Evolutionary conservation across 1,140 invertebrate genomes (phyloP).

Genomic region (Nymphalis io): DNA sequence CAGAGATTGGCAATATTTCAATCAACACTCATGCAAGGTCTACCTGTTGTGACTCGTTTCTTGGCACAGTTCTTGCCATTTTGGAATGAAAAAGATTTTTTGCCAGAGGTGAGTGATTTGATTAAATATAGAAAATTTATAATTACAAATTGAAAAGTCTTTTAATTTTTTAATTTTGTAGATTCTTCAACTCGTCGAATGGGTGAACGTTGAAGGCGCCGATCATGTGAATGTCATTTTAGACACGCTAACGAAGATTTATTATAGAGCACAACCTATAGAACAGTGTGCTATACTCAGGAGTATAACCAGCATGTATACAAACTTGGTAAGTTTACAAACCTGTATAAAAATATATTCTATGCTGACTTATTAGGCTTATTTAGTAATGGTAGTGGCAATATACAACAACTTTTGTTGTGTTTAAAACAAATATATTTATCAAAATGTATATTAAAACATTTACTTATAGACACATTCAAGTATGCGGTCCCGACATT

Average conservation of each 20-base stretch:
- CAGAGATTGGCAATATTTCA: constrained; percentile 59
- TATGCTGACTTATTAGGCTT: not conserved
- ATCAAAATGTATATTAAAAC: not conserved
- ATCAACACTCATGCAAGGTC: constrained; percentile 62
- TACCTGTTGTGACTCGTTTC: constrained; percentile 69
- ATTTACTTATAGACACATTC: constrained; percentile 49
- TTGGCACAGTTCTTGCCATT: constrained; percentile 67
- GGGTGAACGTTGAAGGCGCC: constrained; percentile 59
- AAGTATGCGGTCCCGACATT: constrained; percentile 46
- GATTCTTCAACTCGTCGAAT: constrained; percentile 71
- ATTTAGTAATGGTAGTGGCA: no score
- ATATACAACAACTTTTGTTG: no score
- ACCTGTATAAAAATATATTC: constrained; percentile 13
- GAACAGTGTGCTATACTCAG: constrained; percentile 65
- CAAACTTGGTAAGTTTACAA: constrained; percentile 63
- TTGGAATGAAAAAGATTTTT: constrained; percentile 75
- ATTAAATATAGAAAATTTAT: constrained; percentile 2
- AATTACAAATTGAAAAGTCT: no score
- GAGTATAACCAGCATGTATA: constrained; percentile 62
- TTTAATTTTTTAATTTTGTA: constrained; percentile 35
- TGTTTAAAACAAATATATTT: no score
- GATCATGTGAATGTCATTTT: constrained; percentile 57
- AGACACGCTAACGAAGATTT: constrained; percentile 46
- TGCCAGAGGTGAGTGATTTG: constrained; percentile 60
- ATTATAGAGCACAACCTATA: constrained; percentile 51